Evolutionary conservation across 1,140 invertebrate species (phyloP), one percentile per base, ranked within the genome.

Genomic region (Penaeus indicus): DNA sequence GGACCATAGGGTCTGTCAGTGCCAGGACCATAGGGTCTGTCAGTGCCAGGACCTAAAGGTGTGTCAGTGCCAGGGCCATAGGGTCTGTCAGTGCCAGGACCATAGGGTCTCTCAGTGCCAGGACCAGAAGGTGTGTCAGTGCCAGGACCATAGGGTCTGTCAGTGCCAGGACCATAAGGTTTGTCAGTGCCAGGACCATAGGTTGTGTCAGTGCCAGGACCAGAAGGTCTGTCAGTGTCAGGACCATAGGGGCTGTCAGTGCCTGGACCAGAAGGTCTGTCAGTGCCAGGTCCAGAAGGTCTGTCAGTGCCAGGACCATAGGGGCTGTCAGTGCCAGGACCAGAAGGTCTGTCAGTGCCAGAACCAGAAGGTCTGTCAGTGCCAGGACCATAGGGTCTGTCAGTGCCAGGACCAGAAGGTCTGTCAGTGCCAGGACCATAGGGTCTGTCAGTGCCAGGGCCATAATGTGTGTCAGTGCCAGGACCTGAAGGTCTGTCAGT

Each of bases 121-220:
- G 77, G 77, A 47, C 19, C 77, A 19, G 10, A 3, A n/a, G 77
- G 77, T 79, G 10, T 47, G 32, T 19, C 77, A 79, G 77, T 79
- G 42, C 19, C 77, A 79, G 77, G 38, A 79, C 21, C 25, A n/a
- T 19, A 7, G 0, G 72, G 72, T 16, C 27, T 38, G 54, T 84
- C 82, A 84, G 82, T 63, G 47, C 32, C 82, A 63, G 82, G 63
- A 47, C 19, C 82, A 42, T 60, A 25, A n/a, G 82, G 69, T 67
- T 0, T 63, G 82, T 84, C 82, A 84, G 82, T 63, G 82, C 21
- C 77, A 79, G 38, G 19, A 79, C 21, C 77, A 11, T n/a, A 18
- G 22, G 77, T 42, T 79, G 42, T 79, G 32, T 79, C 77, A 79
- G 38, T 79, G 77, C 19, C 77, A 79, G 77, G 77, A 79, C 19